These are phyloP conservation scores for Drosophila meridiana DNA, from an alignment of 2,888 invertebrate genomes.

Conservation along the genomic window DNA sequence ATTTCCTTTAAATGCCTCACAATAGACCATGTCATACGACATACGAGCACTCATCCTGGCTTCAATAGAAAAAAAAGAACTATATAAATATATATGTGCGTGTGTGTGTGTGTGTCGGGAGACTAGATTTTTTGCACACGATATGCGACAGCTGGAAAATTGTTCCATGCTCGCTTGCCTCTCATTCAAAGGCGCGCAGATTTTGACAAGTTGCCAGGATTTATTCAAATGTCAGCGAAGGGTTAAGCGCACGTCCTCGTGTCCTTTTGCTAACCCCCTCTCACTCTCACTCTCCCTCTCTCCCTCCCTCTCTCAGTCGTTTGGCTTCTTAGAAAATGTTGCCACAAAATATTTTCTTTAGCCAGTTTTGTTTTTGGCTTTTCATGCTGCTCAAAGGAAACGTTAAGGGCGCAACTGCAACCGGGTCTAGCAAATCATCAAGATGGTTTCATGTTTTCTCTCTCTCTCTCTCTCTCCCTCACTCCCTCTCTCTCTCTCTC, in stretches of 20 bases:
- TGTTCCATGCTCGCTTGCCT: conserved; percentile 66
- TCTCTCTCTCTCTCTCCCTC: conserved; percentile 18
- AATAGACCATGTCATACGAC: conserved; percentile 55
- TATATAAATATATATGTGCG: background rate
- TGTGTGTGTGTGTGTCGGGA: conserved; percentile 1
- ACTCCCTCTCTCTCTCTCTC: conserved; percentile 23
- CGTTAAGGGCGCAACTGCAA: conserved; percentile 18
- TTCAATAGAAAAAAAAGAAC: conserved; percentile 29
- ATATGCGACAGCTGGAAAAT: conserved; percentile 77
- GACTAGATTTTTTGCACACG: conserved; percentile 73
- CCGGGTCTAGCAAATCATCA: conserved; percentile 31
- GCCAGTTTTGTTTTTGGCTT: conserved; percentile 52
- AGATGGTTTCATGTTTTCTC: conserved; percentile 35
- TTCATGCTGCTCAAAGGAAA: conserved; percentile 21
- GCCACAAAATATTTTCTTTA: conserved; percentile 76
- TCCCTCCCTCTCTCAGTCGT: background rate
- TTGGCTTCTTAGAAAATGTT: conserved; percentile 48
- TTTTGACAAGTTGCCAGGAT: conserved; percentile 78
- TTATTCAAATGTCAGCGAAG: conserved; percentile 78
- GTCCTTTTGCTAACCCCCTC: background rate
- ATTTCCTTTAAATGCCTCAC: conserved; percentile 68
- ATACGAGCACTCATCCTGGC: conserved; percentile 45
- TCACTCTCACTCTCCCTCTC: background rate
- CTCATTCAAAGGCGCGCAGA: conserved; percentile 60
- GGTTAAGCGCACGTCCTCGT: conserved; percentile 59